These are phyloP conservation scores for Calliphora vicina DNA, from an alignment of 1,140 invertebrate species.

Conservation along the genomic window DNA sequence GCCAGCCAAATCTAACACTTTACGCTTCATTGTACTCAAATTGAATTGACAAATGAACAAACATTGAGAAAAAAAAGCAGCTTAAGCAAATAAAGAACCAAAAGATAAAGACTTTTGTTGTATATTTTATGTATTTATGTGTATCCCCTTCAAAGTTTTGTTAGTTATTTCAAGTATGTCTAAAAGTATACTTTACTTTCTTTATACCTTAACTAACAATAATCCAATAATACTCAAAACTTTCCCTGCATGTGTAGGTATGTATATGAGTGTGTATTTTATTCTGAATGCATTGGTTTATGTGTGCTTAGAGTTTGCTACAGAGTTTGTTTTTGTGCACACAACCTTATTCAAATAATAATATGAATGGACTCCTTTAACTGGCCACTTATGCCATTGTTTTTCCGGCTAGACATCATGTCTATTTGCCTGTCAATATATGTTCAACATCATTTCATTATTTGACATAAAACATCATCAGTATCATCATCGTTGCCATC, in stretches of 20 bases:
- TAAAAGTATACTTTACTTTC: slow-evolving; percentile 24
- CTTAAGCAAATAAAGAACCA: neutral
- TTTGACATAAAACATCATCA: neutral
- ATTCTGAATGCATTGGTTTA: neutral
- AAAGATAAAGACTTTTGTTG: neutral
- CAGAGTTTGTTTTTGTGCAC: neutral
- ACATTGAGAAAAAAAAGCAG: neutral
- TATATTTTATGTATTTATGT: neutral
- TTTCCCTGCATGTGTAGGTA: too few relatives aligned
- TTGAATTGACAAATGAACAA: neutral
- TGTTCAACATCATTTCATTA: neutral
- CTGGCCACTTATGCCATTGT: neutral
- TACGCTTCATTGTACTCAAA: neutral
- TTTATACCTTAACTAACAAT: neutral
- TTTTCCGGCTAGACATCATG: slow-evolving; percentile 23
- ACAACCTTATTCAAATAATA: neutral
- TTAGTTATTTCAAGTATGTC: slow-evolving; percentile 14
- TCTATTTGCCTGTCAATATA: slow-evolving; percentile 20
- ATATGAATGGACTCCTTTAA: neutral
- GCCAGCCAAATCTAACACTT: neutral
- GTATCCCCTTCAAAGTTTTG: neutral
- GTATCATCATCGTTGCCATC: neutral
- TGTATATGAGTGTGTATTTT: too few relatives aligned
- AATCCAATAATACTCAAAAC: slow-evolving; percentile 24
- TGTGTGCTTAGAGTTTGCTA: neutral